These are phyloP conservation scores for Yponomeuta malinellus DNA, from an alignment of 2,888 invertebrate species.

Conservation along the genomic window DNA sequence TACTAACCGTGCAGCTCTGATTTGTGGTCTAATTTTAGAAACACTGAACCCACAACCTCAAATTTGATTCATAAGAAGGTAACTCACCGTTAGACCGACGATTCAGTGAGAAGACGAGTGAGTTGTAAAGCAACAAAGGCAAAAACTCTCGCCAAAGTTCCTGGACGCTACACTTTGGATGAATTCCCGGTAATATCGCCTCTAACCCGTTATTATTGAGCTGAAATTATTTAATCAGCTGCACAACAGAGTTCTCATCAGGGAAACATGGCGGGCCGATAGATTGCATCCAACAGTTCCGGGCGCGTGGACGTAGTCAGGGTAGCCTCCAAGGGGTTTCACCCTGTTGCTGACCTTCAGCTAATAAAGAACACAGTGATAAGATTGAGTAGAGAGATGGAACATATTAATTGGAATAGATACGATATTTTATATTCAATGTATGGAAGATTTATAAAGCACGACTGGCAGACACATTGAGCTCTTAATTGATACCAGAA, in stretches of 20 bases:
- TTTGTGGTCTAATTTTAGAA: too few species aligned
- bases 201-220: slow-evolving; percentile 22
- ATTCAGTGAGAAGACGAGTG: not conserved
- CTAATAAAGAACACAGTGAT: not conserved
- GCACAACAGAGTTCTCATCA: slow-evolving; percentile 40
- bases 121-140: not conserved
- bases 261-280: slow-evolving; percentile 45
- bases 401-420: too few species aligned
- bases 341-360: too few species aligned
- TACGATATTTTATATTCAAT: too few species aligned
- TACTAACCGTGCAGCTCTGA: too few species aligned
- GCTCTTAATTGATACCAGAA: too few species aligned
- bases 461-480: too few species aligned
- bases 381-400: not conserved
- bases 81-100: too few species aligned
- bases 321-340: not conserved
- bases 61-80: too few species aligned
- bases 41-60: too few species aligned
- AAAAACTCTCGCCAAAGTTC: not conserved
- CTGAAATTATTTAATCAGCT: slow-evolving; percentile 51
- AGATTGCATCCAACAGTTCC: slow-evolving; percentile 47
- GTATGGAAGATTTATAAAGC: too few species aligned
- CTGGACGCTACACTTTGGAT: not conserved
- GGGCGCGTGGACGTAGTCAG: slow-evolving; percentile 28
- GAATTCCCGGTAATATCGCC: slow-evolving; percentile 19